Percentiles rank a stretch among this genome's conserved stretches.
Conservation (phyloP, 2,888 invertebrate species). For the Ophion costatus region DNA sequence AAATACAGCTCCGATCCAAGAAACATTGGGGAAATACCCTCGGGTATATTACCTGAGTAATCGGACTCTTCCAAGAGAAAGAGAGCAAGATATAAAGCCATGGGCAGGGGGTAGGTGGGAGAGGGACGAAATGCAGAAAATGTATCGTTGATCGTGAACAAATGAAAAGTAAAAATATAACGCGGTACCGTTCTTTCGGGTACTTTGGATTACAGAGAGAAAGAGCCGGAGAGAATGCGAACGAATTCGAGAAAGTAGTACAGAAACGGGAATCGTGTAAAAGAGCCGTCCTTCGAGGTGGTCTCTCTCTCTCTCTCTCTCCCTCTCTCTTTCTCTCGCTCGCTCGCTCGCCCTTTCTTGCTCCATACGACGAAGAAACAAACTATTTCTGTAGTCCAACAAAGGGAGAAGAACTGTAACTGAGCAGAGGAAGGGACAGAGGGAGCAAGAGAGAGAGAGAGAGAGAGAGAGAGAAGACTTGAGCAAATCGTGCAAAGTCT, state of each 20-base stretch:
- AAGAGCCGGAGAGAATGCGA: conserved; percentile 5
- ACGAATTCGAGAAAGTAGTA: conserved; percentile 38
- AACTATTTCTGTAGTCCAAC: conserved; percentile 71
- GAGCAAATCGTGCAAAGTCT: no score
- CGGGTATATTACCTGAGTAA: no score
- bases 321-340: conserved; percentile 63
- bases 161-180: conserved; percentile 3
- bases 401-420: neutral
- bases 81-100: no score
- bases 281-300: conserved; percentile 70
- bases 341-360: conserved; percentile 43
- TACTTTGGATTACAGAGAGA: neutral
- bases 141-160: neutral
- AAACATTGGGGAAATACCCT: no score
- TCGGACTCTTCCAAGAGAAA: no score
- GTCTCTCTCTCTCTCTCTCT: conserved; percentile 65
- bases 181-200: neutral
- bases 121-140: neutral
- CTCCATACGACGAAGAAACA: conserved; percentile 62
- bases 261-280: conserved; percentile 53
- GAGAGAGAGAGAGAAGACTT: no score
- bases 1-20: no score
- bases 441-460: neutral
- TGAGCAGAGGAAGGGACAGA: conserved; percentile 16
- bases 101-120: no score